Evolutionary conservation across 2,113 vertebrate species (phyloP), one percentile per base, ranked within the genome.

Genomic region (Coregonus clupeaformis): DNA sequence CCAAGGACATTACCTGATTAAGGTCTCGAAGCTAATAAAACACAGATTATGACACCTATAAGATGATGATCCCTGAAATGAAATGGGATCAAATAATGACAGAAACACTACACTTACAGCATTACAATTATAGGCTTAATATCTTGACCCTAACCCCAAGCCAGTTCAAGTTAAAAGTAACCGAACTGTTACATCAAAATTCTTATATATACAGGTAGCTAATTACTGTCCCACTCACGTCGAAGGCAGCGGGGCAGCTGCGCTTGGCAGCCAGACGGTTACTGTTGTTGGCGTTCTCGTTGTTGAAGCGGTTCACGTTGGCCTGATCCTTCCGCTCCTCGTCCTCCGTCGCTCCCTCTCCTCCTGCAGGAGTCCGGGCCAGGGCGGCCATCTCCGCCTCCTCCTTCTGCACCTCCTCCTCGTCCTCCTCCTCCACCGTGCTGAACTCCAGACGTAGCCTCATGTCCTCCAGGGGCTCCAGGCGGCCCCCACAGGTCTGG

Each of bases 221-320:
- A 30, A 18, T 20, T 27, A 32, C 16, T 25, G 30, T 29, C 27
- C 36, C 76, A 93, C 92, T 91, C 89, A 98, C 97, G 90, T 98
- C 95, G 70, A 95, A 96, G 68, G 91, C 85, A 47, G 92, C 89
- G 27, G 92, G 92, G 78, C 92, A 93, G 91, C 95, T 96, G 11
- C 95, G 93, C 0, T 96, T 96, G 78, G 94, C 95, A 66, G 94
- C 95, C 30, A 96, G 90, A 80, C 96, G 96, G 93, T 96, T 98
- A 84, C 95, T 98, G 74, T 97, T 98, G 74, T 97, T 98, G 90
- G 96, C 96, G 84, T 97, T 99, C 16, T 97, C 95, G 29, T 97
- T 96, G 86, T 94, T 92, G 0, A 95, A 88, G 71, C 91, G 89
- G 81, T 82, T 89, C 59, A 90, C 83, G 49, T 73, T 78, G 55